These are phyloP conservation scores for Mythimna albipuncta DNA, from an alignment of 2,888 invertebrate genomes.

Conservation along the genomic window DNA sequence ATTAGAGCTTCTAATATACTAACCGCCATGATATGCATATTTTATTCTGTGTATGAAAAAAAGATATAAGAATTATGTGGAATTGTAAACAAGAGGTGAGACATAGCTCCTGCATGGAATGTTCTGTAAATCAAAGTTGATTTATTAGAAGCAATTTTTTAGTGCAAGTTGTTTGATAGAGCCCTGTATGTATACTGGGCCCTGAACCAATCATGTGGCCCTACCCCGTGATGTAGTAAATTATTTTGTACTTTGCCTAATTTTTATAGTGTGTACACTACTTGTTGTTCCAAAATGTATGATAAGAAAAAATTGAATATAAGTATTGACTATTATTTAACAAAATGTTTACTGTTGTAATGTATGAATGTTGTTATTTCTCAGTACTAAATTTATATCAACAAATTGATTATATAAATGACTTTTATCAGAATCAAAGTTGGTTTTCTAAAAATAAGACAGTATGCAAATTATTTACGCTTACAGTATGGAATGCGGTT, in stretches of 20 bases:
- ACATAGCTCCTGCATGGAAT: conserved; percentile 52
- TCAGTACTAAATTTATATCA: conserved; percentile 19
- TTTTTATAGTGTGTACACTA: conserved; percentile 8
- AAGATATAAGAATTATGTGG: conserved; percentile 46
- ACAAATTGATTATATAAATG: conserved; percentile 18
- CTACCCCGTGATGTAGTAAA: neutral
- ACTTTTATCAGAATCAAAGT: neutral
- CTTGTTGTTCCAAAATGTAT: neutral
- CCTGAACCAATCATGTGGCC: neutral
- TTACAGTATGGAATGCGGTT: conserved; percentile 8
- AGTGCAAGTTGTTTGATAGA: neutral
- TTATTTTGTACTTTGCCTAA: neutral
- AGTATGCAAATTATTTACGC: conserved; percentile 7
- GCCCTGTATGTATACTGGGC: neutral
- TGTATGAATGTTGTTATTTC: conserved; percentile 24
- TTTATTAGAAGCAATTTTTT: conserved; percentile 29
- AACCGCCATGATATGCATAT: conserved; percentile 45
- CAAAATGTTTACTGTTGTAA: conserved; percentile 32
- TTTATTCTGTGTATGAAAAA: conserved; percentile 44
- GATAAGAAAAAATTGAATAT: conserved; percentile 17
- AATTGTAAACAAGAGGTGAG: conserved; percentile 39
- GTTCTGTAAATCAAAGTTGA: conserved; percentile 36
- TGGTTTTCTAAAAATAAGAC: conserved; percentile 12
- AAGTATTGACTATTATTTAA: conserved; percentile 23
- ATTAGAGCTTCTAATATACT: conserved; percentile 69